Base-by-base conservation (phyloP, 2,888 invertebrate genomes). In the Octodonta nipae region DNA sequence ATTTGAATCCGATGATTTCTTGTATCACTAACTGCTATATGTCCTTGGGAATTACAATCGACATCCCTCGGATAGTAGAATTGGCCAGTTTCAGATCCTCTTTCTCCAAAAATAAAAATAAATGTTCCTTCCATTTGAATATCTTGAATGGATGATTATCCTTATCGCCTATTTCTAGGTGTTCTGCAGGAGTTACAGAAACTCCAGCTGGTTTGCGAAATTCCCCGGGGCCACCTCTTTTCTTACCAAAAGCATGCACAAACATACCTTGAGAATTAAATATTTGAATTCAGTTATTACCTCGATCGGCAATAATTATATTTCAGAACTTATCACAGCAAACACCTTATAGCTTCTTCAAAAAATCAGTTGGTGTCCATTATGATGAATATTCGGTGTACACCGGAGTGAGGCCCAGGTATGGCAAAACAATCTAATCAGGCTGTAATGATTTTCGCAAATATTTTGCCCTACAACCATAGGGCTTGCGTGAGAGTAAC, bases 1-100 rank as follows among this genome's bases (percentile, higher is more conserved):
- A 92, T 65, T 58, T 89, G 88, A 2, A 82, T 77, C 33, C 93
- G 78, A 60, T 91, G 89, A 61, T 95, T 95, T 32, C 92, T 73
- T 1, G 92, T 88, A 58, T 95, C 93, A 0, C 91, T 84, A 3
- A 95, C 88, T 2, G 84, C 74, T 40, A 95, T 87, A 45, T 84
- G 76, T 15, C 87, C 83, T 24, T 75, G 65, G 0, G 71, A 66
- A 57, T 88, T 89, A 7, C 80, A 79, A 5, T 89, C 89, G 4
- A 93, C 86, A 62, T 92, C 93, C 93, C 93, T 95, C 0, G 93
- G 95, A 63, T 93, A 95, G 55, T 89, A 86, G 57, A 93, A 93
- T 56, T 92, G 85, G 1, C 91, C 91, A 49, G 75, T 75, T 38
- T 78, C 76, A 40, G 74, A 75, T 11, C 93, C 93, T 49, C 82